Evolutionary conservation across 2,113 vertebrate genomes (phyloP), one percentile per base, ranked within the genome.

Genomic region (Oryzias melastigma): DNA sequence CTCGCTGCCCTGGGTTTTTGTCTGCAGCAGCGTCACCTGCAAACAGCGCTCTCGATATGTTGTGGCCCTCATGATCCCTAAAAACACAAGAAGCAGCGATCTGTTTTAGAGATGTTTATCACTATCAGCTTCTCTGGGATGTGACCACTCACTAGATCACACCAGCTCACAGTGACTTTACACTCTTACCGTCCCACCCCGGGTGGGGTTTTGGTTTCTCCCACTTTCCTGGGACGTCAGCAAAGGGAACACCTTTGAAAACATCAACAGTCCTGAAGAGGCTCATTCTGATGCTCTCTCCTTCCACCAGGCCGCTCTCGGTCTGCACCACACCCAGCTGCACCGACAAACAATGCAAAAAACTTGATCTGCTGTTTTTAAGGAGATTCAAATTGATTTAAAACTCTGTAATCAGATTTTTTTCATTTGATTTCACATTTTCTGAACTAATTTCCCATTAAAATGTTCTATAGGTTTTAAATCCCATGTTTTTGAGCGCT

Each of bases 171-270:
- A 18, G 18, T 46, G 10, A 57, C 8, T 1, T 16, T 1, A 10
- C 18, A 6, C 2, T 17, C 24, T 54, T 64, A 97, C 95, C 95
- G 52, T 82, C 54, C 95, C 95, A 97, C 69, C 95, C 94, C 0
- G 94, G 94, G 59, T 97, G 95, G 15, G 77, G 88, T 68, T 91
- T 49, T 0, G 95, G 92, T 14, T 94, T 93, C 83, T 95, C 85
- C 74, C 95, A 88, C 6, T 24, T 63, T 22, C 86, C 92, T 0
- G 95, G 76, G 0, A 90, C 71, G 0, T 93, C 95, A 3, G 92
- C 95, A 18, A 93, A 97, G 43, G 95, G 95, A 53, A 97, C 90
- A 20, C 95, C 95, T 80, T 83, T 94, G 67, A 97, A 97, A 71
- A 95, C 74, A 14, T 97, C 95, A 0, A 97, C 17, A 0, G 84